Evolutionary conservation across 1,140 invertebrate genomes (phyloP).

Genomic region (Homalodisca vitripennis): DNA sequence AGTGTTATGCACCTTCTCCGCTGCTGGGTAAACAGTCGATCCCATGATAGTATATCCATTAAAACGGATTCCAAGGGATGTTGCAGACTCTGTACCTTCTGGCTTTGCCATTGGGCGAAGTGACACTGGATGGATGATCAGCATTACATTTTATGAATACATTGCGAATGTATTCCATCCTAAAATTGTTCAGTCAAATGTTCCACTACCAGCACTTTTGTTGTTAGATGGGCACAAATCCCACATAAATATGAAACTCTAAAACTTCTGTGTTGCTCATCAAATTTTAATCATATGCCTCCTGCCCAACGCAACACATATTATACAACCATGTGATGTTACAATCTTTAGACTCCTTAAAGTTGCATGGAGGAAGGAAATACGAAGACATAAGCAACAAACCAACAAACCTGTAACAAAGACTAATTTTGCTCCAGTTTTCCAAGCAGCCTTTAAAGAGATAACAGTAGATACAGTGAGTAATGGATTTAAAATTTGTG

Average conservation of each 20-base stretch:
- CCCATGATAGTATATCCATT: too few species aligned
- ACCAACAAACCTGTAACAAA: background rate
- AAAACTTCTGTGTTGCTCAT: conserved; percentile 11
- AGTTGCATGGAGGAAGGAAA: background rate
- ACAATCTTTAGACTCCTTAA: background rate
- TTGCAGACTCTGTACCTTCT: background rate
- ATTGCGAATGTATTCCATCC: background rate
- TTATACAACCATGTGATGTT: conserved; percentile 17
- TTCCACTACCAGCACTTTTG: background rate
- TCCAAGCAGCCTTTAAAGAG: conserved; percentile 3
- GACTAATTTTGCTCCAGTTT: too few species aligned
- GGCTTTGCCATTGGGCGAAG: background rate
- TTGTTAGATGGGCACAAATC: conserved; percentile 15
- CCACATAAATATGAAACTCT: conserved; percentile 14
- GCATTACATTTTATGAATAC: too few species aligned
- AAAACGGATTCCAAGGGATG: background rate
- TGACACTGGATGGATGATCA: background rate
- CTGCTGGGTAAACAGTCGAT: background rate
- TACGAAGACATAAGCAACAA: background rate
- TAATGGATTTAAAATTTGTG: background rate
- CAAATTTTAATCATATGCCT: conserved; percentile 13
- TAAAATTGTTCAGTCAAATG: background rate
- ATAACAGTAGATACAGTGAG: too few species aligned
- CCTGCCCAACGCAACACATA: too few species aligned
- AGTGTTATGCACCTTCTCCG: conserved; percentile 4